Conservation (phyloP, 1,140 invertebrate genomes). For the Dinoponera quadriceps region DNA sequence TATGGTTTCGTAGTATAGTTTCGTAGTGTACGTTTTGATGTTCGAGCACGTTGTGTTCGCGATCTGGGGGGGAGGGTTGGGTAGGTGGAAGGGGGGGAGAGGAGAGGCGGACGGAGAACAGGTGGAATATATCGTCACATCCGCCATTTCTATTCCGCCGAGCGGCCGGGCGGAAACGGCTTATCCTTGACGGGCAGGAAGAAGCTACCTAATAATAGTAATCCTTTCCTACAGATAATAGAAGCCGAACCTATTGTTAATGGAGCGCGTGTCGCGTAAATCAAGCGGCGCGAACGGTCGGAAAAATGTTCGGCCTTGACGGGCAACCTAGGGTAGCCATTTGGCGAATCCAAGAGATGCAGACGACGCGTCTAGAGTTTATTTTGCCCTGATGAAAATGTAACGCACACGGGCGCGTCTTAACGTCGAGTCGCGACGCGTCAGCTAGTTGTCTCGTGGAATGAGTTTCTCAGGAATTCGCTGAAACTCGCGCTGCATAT, state of each 20-base stretch:
- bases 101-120: not conserved
- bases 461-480: too few relatives aligned
- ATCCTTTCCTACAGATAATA: not conserved
- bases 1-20: constrained; percentile 70
- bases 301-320: too few relatives aligned
- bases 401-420: too few relatives aligned
- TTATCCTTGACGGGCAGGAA: constrained; percentile 12
- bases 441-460: too few relatives aligned
- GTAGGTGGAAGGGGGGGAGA: too few relatives aligned
- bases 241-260: not conserved
- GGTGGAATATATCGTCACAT: not conserved
- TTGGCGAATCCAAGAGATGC: too few relatives aligned
- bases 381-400: too few relatives aligned
- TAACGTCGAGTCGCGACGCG: too few relatives aligned
- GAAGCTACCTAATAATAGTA: constrained; percentile 15
- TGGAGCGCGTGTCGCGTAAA: not conserved
- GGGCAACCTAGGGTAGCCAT: too few relatives aligned
- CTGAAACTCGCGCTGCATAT: too few relatives aligned
- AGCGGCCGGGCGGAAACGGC: not conserved
- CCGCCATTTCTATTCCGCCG: constrained; percentile 32
- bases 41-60: constrained; percentile 55
- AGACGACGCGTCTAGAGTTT: too few relatives aligned
- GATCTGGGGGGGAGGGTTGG: not conserved
- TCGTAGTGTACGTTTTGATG: constrained; percentile 60
- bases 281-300: not conserved